These are phyloP conservation scores for Temnothorax curvispinosus DNA, from an alignment of 1,140 invertebrate species.

Conservation along the genomic window DNA sequence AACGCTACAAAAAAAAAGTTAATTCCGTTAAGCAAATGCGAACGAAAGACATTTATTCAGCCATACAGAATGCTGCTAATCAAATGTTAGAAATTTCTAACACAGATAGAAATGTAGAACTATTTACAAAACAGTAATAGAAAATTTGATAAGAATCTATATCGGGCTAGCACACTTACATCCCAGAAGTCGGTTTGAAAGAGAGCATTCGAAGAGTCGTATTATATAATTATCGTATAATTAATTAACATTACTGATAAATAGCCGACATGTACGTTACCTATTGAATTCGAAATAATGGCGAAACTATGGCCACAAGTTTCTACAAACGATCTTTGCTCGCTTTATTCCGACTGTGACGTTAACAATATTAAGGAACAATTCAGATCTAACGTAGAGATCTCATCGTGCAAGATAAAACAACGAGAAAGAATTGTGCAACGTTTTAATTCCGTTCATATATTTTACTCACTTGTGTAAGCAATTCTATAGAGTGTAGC, in stretches of 20 bases:
- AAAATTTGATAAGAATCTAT: slow-evolving; percentile 8
- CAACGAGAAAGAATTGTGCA: neutral
- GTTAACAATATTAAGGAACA: neutral
- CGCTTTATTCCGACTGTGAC: neutral
- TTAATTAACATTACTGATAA: slow-evolving; percentile 1
- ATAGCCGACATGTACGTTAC: neutral
- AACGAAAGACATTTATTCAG: neutral
- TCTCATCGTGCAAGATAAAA: neutral
- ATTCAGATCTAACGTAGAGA: neutral
- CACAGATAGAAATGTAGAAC: neutral
- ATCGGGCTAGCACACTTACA: slow-evolving; percentile 1
- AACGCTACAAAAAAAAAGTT: neutral
- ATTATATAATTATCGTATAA: neutral
- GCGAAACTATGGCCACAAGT: neutral
- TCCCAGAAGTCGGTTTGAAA: slow-evolving; percentile 4
- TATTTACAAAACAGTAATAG: slow-evolving; percentile 16
- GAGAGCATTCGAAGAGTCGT: neutral
- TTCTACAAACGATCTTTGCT: neutral
- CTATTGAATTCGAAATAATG: slow-evolving; percentile 8
- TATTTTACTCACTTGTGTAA: neutral
- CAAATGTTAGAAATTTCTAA: slow-evolving; percentile 5
- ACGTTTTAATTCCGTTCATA: slow-evolving; percentile 17
- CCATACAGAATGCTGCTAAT: slow-evolving; percentile 8
- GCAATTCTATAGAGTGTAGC: neutral
- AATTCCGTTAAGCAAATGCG: slow-evolving; percentile 3